phyloP scores from a whole-genome alignment of 2,797 vertebrate species.

The Xiphorhynchus erythropygius region DNA sequence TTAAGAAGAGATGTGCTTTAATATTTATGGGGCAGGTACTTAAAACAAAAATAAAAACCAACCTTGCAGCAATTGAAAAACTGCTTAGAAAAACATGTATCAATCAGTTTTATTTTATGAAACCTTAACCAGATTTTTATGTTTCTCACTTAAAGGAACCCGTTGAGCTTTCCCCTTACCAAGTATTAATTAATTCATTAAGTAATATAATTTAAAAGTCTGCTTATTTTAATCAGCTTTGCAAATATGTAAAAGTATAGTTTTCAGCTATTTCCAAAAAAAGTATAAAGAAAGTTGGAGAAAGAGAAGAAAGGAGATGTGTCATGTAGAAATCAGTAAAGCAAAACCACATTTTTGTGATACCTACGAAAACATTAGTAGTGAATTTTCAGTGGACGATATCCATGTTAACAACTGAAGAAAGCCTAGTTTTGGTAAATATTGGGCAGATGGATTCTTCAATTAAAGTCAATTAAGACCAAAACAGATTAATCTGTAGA shows the following conservation, averaged over 20 bases:
- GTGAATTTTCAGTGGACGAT: neutral
- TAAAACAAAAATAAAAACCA: conserved; percentile 10
- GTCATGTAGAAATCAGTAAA: neutral
- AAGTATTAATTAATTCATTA: neutral
- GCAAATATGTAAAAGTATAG: neutral
- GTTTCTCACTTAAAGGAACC: neutral
- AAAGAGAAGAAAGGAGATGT: neutral
- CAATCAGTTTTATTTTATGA: neutral
- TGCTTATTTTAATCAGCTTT: neutral
- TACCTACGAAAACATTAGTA: neutral
- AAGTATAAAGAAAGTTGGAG: neutral
- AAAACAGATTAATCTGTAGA: neutral
- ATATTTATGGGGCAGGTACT: conserved; percentile 63
- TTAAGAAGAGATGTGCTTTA: conserved; percentile 27
- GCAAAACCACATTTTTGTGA: neutral
- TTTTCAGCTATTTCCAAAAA: neutral
- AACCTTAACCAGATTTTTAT: neutral
- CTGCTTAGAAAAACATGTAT: neutral
- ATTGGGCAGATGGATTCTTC: neutral
- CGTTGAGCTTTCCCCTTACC: neutral
- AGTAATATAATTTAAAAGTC: neutral
- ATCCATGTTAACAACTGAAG: rapidly evolving
- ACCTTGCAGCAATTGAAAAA: neutral
- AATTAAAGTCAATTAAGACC: neutral
- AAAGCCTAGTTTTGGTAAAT: neutral